These are phyloP conservation scores for Festucalex cinctus DNA, from an alignment of 2,113 vertebrate genomes.

Conservation along the genomic window DNA sequence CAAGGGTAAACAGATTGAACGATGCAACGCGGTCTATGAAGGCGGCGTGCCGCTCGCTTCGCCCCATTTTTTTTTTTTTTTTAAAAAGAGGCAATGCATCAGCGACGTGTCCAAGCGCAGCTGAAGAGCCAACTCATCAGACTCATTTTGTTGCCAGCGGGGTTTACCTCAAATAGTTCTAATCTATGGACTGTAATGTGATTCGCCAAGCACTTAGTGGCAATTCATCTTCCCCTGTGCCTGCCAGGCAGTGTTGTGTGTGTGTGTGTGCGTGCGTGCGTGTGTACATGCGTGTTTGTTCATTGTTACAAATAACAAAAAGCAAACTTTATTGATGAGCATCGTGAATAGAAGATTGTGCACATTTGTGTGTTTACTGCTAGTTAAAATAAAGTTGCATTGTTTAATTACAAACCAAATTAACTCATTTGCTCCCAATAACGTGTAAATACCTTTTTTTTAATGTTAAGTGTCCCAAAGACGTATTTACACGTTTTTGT, in stretches of 20 bases:
- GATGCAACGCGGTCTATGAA: constrained; percentile 67
- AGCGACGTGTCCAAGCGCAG: constrained; percentile 47
- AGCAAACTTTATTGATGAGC: constrained; percentile 1
- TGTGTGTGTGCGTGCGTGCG: constrained; percentile 7
- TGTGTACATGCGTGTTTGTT: background rate
- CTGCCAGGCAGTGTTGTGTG: constrained; percentile 44
- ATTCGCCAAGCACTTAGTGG: constrained; percentile 63
- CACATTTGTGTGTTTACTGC: background rate
- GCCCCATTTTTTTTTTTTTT: constrained; percentile 45
- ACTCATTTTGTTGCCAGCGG: constrained; percentile 67
- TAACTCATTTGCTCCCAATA: too few species aligned
- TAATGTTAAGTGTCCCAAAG: too few species aligned
- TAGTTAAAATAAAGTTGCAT: background rate
- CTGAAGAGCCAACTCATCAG: constrained; percentile 71
- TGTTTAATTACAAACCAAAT: too few species aligned
- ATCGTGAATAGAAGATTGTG: background rate
- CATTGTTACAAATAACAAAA: constrained; percentile 1
- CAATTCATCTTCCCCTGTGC: constrained; percentile 64
- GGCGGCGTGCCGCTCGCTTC: constrained; percentile 54
- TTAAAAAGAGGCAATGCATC: constrained; percentile 69
- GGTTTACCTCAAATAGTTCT: constrained; percentile 74
- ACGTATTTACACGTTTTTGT: too few species aligned
- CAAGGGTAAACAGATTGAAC: constrained; percentile 63
- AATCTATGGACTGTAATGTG: constrained; percentile 68
- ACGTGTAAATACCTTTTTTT: too few species aligned